These are phyloP conservation scores for Asobara japonica DNA, from an alignment of 1,140 invertebrate genomes.

Conservation along the genomic window DNA sequence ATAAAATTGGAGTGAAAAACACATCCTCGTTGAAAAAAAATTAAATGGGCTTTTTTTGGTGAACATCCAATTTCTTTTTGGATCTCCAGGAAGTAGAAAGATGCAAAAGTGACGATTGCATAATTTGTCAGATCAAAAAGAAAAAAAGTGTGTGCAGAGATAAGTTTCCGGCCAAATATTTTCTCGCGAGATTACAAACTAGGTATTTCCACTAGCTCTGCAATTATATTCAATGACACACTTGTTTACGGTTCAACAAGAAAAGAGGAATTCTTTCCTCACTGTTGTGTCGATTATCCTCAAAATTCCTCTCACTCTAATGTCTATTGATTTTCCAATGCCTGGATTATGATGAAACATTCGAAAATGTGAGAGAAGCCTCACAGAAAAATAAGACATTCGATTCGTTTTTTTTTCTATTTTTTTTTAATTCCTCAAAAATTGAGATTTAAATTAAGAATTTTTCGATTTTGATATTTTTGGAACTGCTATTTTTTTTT, in stretches of 20 bases:
- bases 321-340: not conserved
- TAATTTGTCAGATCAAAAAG: no score
- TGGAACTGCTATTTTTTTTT: no score
- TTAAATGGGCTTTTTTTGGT: no score
- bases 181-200: not conserved
- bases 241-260: not conserved
- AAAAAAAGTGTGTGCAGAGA: not conserved
- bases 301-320: not conserved
- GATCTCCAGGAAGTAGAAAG: not conserved
- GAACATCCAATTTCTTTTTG: not conserved
- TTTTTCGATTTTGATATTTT: no score
- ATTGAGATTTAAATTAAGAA: no score
- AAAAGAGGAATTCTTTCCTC: not conserved
- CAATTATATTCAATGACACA: not conserved
- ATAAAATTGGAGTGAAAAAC: no score
- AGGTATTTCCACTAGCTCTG: not conserved
- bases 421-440: no score
- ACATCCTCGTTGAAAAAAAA: no score
- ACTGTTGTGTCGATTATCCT: not conserved
- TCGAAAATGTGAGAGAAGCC: not conserved
- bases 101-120: not conserved
- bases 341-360: not conserved
- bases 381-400: no score
- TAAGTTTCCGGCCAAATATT: not conserved
- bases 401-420: no score